Evolutionary conservation across 1,140 invertebrate species (phyloP), one percentile per base, ranked within the genome.

Genomic region (Hyles euphorbiae): DNA sequence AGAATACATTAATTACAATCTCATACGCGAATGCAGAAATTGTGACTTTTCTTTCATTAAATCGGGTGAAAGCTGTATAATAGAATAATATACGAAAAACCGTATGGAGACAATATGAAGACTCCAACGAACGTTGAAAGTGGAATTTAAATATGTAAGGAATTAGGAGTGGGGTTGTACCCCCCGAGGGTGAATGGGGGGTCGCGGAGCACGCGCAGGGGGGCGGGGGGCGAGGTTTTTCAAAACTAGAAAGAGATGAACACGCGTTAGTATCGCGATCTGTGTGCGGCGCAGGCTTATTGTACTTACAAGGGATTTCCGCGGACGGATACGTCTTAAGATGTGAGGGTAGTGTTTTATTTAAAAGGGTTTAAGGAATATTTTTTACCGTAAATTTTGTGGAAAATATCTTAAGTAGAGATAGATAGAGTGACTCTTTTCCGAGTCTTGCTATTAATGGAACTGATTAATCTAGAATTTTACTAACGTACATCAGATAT

Each of bases 141-240:
- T 84, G 81, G 84, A 86, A 86, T 87, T 87, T 87, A 87, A 87
- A 87, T 85, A 87, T 85, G 84, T 87, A 85, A 85, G 82, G 84
- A 87, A 87, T 87, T 85, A 85, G 81, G 83, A 78, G 77, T 57
- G 69, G 73, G 76, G 61, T 57, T 34, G n/a, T 34, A 34, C 57
- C 53, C 58, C 62, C 36, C 12, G 34, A 34, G 34, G 34, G 36
- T 8, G 5, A 3, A 0, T 22, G 22, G 62, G 58, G 61, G 51
- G 58, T 52, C 22, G 70, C 33, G 62, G 61, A 52, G 58, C 53
- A 48, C 45, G 58, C 54, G 52, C 45, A 22, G 63, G 22, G 51
- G 61, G 8, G 50, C 46, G 63, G 51, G 63, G 63, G 45, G 65
- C 67, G 59, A 58, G 74, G 81, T 83, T 85, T 85, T 87, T 84